A percentile compares a stretch with the other conserved stretches of the same genome.
These are phyloP conservation scores for Platalea minor DNA, from an alignment of 2,797 vertebrate species.

Conservation along the genomic window DNA sequence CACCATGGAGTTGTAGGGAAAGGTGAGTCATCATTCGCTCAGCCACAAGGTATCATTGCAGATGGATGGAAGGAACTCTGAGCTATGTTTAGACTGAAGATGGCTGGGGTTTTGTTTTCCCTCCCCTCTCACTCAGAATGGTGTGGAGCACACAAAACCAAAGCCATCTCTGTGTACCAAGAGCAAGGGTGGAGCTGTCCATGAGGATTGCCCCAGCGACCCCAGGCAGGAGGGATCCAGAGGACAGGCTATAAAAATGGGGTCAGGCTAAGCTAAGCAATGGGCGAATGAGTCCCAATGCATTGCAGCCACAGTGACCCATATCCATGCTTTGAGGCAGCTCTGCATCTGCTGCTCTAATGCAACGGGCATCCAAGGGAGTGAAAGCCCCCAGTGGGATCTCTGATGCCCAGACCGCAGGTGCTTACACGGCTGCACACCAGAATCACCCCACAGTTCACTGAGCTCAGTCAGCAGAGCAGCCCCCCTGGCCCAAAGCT, in stretches of 20 bases:
- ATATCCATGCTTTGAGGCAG: background rate
- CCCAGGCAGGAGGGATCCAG: background rate
- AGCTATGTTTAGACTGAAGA: background rate
- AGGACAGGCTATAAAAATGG: background rate
- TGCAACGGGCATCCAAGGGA: background rate
- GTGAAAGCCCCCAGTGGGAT: background rate
- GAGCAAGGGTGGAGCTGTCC: background rate
- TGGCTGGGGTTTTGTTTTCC: background rate
- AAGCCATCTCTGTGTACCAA: background rate
- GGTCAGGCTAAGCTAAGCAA: background rate
- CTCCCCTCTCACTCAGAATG: rapidly evolving
- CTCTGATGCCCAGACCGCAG: background rate
- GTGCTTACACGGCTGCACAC: background rate
- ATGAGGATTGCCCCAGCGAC: background rate
- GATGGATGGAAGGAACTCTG: background rate
- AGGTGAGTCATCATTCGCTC: background rate
- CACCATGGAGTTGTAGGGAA: background rate
- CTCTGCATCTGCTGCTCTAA: background rate
- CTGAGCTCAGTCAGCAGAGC: background rate
- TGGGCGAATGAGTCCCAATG: background rate
- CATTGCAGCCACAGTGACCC: background rate
- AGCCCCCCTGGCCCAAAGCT: background rate
- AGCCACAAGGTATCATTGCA: background rate
- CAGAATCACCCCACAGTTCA: background rate
- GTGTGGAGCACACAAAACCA: background rate